Evolutionary conservation across 2,797 vertebrate genomes (phyloP), one percentile per base, ranked within the genome.

Genomic region (Cheracebus regulus): DNA sequence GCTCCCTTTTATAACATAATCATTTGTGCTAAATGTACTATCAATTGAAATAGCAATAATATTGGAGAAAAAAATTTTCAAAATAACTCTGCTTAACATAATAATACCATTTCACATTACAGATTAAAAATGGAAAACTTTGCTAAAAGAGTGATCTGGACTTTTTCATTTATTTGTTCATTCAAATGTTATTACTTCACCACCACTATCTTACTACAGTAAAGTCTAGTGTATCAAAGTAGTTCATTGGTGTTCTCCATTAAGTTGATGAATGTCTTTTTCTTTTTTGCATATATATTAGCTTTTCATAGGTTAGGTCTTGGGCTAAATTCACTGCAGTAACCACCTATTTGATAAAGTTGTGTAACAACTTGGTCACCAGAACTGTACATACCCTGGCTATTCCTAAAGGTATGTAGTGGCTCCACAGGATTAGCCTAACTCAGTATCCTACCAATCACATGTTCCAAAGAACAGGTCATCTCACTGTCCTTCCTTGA

Each of bases 1-100:
- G 26, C 55, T 92, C 14, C 85, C 61, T 92, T 97, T 97, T 94
- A 94, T 78, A 88, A 94, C 86, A 88, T 79, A 97, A 96, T 93
- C 67, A 93, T 44, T 95, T 96, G 96, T 83, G 36, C 67, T 96
- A 96, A 96, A 95, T 94, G 39, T 44, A 80, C 78, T 94, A 88
- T 93, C 96, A 97, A 97, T 88, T 96, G 90, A 97, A 96, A 90
- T 82, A 44, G 41, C 58, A 97, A 72, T 97, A 96, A 86, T 95
- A 93, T 4, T 94, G 44, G 67, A 96, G 75, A 90, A 93, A 95
- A 96, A 97, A 97, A 93, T 92, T 94, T 30, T 30, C 82, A 86
- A 96, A 64, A 58, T 50, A 96, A 48, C 55, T 92, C 50, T 90
- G 79, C 22, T 80, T 93, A 93, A 79, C 85, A 84, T 82, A 97